These are phyloP conservation scores for Cremastobaeus sp. DNA, from an alignment of 2,888 invertebrate genomes.

Conservation along the genomic window DNA sequence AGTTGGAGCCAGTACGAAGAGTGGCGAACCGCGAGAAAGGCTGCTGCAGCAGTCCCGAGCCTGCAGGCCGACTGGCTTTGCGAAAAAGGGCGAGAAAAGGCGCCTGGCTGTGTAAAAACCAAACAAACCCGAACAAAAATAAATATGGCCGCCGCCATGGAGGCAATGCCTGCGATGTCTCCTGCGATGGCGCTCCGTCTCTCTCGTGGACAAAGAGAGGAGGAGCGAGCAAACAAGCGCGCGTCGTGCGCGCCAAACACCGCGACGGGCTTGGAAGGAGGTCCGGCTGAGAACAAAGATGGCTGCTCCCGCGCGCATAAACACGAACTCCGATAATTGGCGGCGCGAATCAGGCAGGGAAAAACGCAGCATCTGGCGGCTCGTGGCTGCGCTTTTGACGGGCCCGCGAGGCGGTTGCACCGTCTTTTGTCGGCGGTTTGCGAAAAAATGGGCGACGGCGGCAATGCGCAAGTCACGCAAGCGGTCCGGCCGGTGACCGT, in stretches of 20 bases:
- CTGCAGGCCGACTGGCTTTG: no score
- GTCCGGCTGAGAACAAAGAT: constrained; percentile 64
- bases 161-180: constrained; percentile 47
- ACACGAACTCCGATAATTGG: constrained; percentile 62
- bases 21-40: no score
- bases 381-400: neutral
- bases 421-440: no score
- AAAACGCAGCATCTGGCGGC: neutral
- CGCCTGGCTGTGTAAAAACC: constrained; percentile 12
- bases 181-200: constrained; percentile 44
- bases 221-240: constrained; percentile 53
- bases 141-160: constrained; percentile 55
- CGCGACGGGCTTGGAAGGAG: neutral
- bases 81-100: neutral
- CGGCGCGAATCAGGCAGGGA: no score
- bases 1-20: no score
- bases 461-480: constrained; percentile 55
- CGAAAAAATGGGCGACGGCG: constrained; percentile 1
- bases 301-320: constrained; percentile 78
- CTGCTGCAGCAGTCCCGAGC: no score
- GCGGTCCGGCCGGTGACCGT: constrained; percentile 76
- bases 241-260: constrained; percentile 55
- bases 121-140: constrained; percentile 46
- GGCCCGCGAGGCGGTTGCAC: no score
- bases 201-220: constrained; percentile 59